Base-by-base conservation (phyloP, 2,113 vertebrate genomes). In the Podarcis muralis region DNA sequence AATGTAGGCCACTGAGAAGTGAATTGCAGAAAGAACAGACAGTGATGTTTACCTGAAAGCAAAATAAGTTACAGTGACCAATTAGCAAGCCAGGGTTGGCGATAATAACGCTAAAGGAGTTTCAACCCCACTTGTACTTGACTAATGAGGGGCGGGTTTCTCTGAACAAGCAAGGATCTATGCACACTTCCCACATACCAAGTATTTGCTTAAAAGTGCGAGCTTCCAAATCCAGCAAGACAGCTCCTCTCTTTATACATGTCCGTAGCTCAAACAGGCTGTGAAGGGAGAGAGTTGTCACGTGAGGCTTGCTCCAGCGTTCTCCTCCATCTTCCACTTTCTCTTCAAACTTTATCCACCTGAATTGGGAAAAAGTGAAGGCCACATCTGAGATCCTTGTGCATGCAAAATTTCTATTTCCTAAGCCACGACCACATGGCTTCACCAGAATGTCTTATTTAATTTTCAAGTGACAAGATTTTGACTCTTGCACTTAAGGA, bases 261-360 rank as follows among this genome's bases (percentile, higher is more conserved):
- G 32, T 95, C 35, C 94, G 95, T 76, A 98, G 93, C 66, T 97
- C 96, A 84, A 96, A 94, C 71, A 98, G 91, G 90, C 96, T 97
- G 84, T 97, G 90, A 78, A 98, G 93, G 22, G 88, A 62, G 59
- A 97, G 88, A 1, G 88, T 96, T 35, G 97, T 96, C 48, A 98
- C 85, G 0, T 98, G 96, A n/a, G 97, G 97, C 0, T 76, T 0
- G 0, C 97, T 98, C 97, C 97, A 98, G 77, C 96, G 96, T 80
- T 95, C 94, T 1, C 95, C 97, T 0, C 95, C 95, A 0, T 95
- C 92, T 83, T 98, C 97, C 85, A 97, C 92, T 89, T 96, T 97
- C 92, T 98, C 97, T 84, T 98, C 97, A 0, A 98, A 98, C 82
- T 95, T 95, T 62, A 98, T 92, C 97, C 97, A 97, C 90, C 97